Conservation (phyloP, 2,797 vertebrate genomes). For the Danionella dracula region DNA sequence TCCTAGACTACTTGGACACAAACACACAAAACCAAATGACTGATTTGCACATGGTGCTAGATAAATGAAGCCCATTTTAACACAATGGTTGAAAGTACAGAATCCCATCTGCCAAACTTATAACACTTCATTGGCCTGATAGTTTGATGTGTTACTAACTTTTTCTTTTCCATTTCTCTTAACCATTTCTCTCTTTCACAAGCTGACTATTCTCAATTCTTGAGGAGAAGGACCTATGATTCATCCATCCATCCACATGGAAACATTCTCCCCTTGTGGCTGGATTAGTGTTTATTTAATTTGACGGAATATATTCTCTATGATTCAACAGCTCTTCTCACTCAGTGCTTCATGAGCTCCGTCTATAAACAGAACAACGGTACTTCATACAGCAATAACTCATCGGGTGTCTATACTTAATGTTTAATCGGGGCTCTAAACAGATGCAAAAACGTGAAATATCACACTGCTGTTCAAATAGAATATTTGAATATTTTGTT, state of each 20-base stretch:
- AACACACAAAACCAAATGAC: too few species aligned
- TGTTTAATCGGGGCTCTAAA: background rate
- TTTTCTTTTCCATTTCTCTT: too few species aligned
- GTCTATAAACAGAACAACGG: background rate
- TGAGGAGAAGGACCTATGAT: slow-evolving; percentile 47
- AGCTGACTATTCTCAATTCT: too few species aligned
- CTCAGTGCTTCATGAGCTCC: slow-evolving; percentile 5
- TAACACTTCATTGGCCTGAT: too few species aligned
- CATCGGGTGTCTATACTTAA: background rate
- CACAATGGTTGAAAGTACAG: too few species aligned
- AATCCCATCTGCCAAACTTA: too few species aligned
- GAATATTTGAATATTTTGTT: too few species aligned
- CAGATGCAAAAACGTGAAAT: background rate
- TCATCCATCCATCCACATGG: slow-evolving; percentile 66
- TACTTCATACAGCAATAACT: background rate
- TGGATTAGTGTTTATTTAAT: slow-evolving; percentile 25
- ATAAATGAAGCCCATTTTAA: too few species aligned
- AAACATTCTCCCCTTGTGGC: slow-evolving; percentile 59
- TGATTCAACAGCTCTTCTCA: slow-evolving; percentile 3
- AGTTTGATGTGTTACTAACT: too few species aligned
- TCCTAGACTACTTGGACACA: too few species aligned
- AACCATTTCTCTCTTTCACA: too few species aligned
- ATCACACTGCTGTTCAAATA: background rate
- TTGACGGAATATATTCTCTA: slow-evolving; percentile 1
- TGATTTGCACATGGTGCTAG: too few species aligned